A percentile compares a stretch with the other conserved stretches of the same genome.
phyloP scores from a whole-genome alignment of 2,888 invertebrate genomes.

The Helleia helle region DNA sequence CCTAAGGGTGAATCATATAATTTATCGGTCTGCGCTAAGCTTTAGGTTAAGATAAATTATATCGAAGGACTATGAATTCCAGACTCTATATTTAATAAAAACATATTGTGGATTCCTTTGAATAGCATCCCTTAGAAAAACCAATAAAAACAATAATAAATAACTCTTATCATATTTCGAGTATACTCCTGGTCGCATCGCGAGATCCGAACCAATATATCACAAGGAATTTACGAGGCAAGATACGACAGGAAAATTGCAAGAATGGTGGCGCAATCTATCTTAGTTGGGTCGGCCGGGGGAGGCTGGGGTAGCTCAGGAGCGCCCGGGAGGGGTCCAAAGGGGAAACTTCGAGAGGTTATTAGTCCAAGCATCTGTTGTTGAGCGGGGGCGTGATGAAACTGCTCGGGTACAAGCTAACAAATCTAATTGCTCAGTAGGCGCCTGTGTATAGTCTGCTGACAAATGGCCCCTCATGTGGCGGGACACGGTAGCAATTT shows the following conservation, averaged over 20 bases:
- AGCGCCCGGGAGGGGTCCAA: constrained; percentile 45
- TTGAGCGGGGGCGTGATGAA: constrained; percentile 73
- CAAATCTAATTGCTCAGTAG: constrained; percentile 74
- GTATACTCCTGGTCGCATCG: constrained; percentile 74
- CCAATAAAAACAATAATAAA: constrained; percentile 75
- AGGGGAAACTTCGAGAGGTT: constrained; percentile 75
- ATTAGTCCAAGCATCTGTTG: constrained; percentile 76
- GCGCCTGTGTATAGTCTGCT: constrained; percentile 58
- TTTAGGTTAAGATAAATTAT: constrained; percentile 17
- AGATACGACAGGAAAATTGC: constrained; percentile 95
- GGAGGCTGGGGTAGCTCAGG: constrained; percentile 54
- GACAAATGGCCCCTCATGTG: constrained; percentile 64
- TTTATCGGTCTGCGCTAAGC: constrained; percentile 22
- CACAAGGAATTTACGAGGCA: constrained; percentile 89
- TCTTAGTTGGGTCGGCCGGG: constrained; percentile 81
- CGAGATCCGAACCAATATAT: constrained; percentile 81
- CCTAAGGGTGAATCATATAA: constrained; percentile 24
- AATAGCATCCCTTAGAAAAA: constrained; percentile 58
- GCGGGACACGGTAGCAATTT: constrained; percentile 47
- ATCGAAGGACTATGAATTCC: constrained; percentile 20
- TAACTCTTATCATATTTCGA: constrained; percentile 75
- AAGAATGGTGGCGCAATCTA: constrained; percentile 94
- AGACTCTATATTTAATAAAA: constrained; percentile 33
- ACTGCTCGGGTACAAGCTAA: constrained; percentile 71
- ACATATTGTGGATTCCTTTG: constrained; percentile 34